Base-by-base conservation (phyloP, 2,888 invertebrate species). In the Aromia moschata region DNA sequence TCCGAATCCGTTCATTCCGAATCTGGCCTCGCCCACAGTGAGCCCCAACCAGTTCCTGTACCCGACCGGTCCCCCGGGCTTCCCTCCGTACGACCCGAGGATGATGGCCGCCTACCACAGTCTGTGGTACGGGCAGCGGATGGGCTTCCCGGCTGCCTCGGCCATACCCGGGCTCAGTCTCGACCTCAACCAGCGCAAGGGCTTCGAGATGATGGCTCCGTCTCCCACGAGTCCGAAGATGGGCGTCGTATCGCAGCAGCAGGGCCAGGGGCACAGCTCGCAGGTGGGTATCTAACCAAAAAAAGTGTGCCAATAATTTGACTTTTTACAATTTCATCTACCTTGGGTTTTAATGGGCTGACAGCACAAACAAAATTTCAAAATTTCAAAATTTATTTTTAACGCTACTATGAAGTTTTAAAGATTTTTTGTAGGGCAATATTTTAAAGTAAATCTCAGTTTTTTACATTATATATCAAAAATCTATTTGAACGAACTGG, bases 1-100 rank as follows among this genome's bases (percentile, higher is more conserved):
- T 2, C 72, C 81, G 11, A 81, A 81, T 68, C 81, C 81, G 2
- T 81, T 80, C 58, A 76, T 81, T 12, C 80, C 81, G 12, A 80
- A 81, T 62, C 68, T 81, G 56, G 58, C 77, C 3, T 77, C 79
- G 31, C 79, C 80, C 4, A 79, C 79, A 33, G 60, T 81, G 56
- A 77, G 72, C 53, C 81, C 80, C 2, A 79, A 78, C 65, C 80
- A 78, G 62, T 80, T 80, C 64, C 64, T 80, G 43, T 79, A 75
- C 60, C 75, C 77, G 3, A 56, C 71, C 7, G 70, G 73, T 1
- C 74, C 77, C 1, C 74, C 75, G 0, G 77, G 77, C 2, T 80
- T 79, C 64, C 77, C 80, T 0, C 56, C 77, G 1, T 81, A 81
- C 59, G 81, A 81, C 67, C 80, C 80, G 1, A 60, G 80, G 37